Conservation (phyloP, 2,113 vertebrate species). For the Rhea americana region DNA sequence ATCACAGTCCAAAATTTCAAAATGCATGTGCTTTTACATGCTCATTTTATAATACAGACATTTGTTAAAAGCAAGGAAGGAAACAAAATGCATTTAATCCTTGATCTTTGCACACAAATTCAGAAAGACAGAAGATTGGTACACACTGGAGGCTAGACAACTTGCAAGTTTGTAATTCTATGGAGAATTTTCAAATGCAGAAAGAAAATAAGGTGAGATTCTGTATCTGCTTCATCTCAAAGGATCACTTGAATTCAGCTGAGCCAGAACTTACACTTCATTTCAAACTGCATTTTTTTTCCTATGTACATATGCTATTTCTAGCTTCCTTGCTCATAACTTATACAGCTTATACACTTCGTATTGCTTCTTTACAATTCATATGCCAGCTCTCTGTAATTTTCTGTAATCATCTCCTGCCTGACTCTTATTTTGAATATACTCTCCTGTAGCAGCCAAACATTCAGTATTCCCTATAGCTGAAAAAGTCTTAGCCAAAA, state of each 20-base stretch:
- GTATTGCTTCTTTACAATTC: not conserved
- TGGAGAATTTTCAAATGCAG: slow-evolving; percentile 14
- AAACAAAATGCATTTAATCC: not conserved
- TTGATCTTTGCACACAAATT: not conserved
- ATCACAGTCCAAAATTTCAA: not conserved
- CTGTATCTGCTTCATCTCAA: not conserved
- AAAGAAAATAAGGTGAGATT: not conserved
- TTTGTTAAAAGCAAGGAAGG: not conserved
- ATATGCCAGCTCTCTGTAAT: not conserved
- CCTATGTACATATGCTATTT: not conserved
- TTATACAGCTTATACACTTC: not conserved
- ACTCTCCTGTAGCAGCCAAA: not conserved
- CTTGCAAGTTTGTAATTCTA: slow-evolving; percentile 21
- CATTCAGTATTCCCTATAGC: slow-evolving; percentile 16
- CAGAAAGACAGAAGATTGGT: slow-evolving; percentile 5
- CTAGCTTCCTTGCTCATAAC: not conserved
- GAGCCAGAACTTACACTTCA: not conserved
- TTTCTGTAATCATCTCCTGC: not conserved
- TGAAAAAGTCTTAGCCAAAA: slow-evolving; percentile 34
- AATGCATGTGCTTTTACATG: not conserved
- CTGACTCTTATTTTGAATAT: slow-evolving; percentile 46
- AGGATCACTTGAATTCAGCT: not conserved
- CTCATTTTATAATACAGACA: not conserved
- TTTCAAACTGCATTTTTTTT: not conserved
- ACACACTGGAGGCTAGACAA: not conserved